Conservation (phyloP, 2,797 vertebrate genomes). For the Stomatorhinus walkeri region DNA sequence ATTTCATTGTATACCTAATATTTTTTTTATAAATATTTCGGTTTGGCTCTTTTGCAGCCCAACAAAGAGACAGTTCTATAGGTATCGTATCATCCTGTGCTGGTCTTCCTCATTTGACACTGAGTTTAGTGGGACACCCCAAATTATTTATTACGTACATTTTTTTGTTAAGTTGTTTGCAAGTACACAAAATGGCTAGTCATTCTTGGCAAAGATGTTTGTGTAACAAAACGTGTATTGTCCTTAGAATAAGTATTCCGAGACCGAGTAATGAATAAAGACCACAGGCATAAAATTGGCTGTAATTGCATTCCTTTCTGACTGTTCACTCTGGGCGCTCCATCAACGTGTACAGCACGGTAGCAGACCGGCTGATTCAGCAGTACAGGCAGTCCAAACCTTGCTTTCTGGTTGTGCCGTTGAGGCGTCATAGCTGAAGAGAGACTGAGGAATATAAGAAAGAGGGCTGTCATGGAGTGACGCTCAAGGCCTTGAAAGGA, state of each 20-base stretch:
- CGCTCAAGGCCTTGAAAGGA: not conserved
- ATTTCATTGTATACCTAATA: not conserved
- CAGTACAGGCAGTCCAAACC: not conserved
- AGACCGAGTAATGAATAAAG: not conserved
- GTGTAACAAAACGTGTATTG: not conserved
- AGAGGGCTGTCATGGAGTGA: not conserved
- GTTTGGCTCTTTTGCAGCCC: not conserved
- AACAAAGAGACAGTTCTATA: not conserved
- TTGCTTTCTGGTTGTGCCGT: not conserved
- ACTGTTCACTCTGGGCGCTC: not conserved
- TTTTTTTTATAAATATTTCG: not conserved
- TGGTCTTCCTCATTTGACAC: not conserved
- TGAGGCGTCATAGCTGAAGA: not conserved
- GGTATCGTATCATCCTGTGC: not conserved
- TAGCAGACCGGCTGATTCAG: not conserved
- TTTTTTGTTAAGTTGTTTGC: not conserved
- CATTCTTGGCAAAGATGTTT: not conserved
- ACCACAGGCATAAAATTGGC: not conserved
- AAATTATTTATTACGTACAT: not conserved
- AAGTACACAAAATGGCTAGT: not conserved
- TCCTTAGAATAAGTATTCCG: not conserved
- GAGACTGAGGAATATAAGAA: not conserved
- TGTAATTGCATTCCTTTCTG: not conserved
- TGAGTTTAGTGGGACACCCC: not conserved
- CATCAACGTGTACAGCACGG: too few species aligned